Base-by-base conservation (phyloP, 2,797 vertebrate genomes). In the Cynodonichthys magdalenae region DNA sequence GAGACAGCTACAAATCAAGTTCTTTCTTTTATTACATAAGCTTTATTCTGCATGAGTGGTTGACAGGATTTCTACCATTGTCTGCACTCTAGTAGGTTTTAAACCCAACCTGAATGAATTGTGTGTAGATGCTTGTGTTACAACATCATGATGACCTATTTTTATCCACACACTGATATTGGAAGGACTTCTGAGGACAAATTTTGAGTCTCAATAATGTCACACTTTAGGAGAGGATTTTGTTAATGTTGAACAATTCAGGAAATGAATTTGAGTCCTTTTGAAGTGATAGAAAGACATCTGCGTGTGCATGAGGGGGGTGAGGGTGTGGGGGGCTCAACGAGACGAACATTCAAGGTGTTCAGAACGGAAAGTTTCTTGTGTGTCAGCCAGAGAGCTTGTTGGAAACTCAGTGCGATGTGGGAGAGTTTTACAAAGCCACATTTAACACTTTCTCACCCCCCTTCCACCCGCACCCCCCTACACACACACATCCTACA, bases 401-500 rank as follows among this genome's bases (percentile, higher is more conserved):
- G 55, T 66, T 75, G 66, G 20, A 69, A 77, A 64, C 57, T 60
- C 20, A n/a, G 61, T 1, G 31, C 59, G 62, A 59, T 76, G 85
- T 81, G 75, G 75, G 81, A 75, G 75, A 74, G 69, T 74, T 80
- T 63, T 48, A 45, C 50, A 29, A 15, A 58, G 63, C 20, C 50
- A 48, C 74, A 83, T 79, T 74, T 63, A 76, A 74, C 73, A 72
- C 79, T 18, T 83, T 75, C 77, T 76, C 77, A 71, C 66, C 65
- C 69, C 58, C 55, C 7, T 50, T 46, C 66, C 50, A 48, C 71
- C 52, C 66, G 48, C 59, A 53, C 71, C 54, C 36, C 63, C 50
- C 65, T 68, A 70, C 56, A 59, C 71, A 58, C 31, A 62, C 51
- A 66, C 71, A 72, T 49, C 49, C 59, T 31, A 62, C 65, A 41